phyloP scores from a whole-genome alignment of 2,797 vertebrate species.

The Eulemur mongoz region DNA sequence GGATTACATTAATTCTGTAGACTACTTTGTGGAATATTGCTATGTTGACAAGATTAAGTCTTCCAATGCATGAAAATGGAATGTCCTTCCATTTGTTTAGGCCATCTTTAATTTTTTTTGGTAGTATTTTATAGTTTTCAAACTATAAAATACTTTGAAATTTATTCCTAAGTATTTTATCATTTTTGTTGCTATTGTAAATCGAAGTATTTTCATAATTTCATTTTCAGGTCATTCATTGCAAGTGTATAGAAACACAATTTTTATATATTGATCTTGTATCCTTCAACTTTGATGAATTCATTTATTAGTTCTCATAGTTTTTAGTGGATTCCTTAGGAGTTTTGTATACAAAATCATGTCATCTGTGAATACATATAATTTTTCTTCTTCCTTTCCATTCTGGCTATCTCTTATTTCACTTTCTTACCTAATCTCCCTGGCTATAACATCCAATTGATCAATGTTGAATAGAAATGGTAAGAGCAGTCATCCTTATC shows the following conservation, averaged over 20 bases:
- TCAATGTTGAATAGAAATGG: neutral
- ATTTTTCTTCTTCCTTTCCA: conserved; percentile 15
- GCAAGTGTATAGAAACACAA: neutral
- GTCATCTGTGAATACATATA: neutral
- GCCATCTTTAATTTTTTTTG: neutral
- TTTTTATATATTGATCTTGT: neutral
- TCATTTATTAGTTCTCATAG: neutral
- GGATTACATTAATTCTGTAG: neutral
- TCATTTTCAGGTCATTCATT: neutral
- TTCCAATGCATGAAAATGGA: neutral
- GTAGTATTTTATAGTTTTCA: neutral
- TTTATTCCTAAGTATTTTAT: neutral
- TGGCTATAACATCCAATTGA: neutral
- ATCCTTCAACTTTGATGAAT: neutral
- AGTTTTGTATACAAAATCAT: neutral
- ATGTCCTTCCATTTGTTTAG: neutral
- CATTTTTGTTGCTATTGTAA: neutral
- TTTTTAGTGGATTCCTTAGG: neutral
- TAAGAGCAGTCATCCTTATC: neutral
- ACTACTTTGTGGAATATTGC: neutral
- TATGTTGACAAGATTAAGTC: neutral
- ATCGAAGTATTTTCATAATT: neutral
- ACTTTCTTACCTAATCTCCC: conserved; percentile 1
- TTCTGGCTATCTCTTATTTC: neutral
- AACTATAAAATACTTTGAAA: neutral